Conservation (phyloP, 1,140 invertebrate species). For the Frieseomelitta varia region DNA sequence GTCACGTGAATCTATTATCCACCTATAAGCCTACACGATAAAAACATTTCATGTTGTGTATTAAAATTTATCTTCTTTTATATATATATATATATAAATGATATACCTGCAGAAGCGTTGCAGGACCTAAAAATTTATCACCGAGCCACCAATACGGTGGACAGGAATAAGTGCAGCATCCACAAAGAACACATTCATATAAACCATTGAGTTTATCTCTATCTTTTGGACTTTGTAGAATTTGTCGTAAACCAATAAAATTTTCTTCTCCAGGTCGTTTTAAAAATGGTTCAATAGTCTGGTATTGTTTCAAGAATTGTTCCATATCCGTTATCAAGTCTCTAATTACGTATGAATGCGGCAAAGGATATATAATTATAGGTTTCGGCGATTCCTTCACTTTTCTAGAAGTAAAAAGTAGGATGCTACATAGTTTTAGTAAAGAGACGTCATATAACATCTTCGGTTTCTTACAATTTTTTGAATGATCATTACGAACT, state of each 20-base stretch:
- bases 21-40: constrained; percentile 81
- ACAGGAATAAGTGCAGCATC: constrained; percentile 87
- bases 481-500: neutral
- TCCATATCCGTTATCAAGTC: constrained; percentile 95
- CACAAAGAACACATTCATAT: constrained; percentile 91
- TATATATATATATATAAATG: neutral
- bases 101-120: constrained; percentile 85
- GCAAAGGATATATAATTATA: constrained; percentile 92
- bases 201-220: constrained; percentile 89
- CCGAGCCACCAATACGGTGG: constrained; percentile 90
- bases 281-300: constrained; percentile 92
- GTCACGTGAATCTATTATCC: constrained; percentile 92
- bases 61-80: neutral
- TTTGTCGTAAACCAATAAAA: constrained; percentile 82
- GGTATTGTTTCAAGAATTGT: constrained; percentile 93
- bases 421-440: neutral
- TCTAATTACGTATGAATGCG: constrained; percentile 96
- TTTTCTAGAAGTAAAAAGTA: constrained; percentile 65
- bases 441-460: neutral
- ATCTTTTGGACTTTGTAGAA: constrained; percentile 87
- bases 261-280: constrained; percentile 86
- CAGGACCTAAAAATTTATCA: constrained; percentile 87
- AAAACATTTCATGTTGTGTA: neutral
- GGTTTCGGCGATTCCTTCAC: constrained; percentile 80
- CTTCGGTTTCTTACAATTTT: neutral